A percentile compares a stretch with the other conserved stretches of the same genome.
Evolutionary conservation across 2,113 vertebrate genomes (phyloP).

Genomic region (Poeciliopsis retropinna): DNA sequence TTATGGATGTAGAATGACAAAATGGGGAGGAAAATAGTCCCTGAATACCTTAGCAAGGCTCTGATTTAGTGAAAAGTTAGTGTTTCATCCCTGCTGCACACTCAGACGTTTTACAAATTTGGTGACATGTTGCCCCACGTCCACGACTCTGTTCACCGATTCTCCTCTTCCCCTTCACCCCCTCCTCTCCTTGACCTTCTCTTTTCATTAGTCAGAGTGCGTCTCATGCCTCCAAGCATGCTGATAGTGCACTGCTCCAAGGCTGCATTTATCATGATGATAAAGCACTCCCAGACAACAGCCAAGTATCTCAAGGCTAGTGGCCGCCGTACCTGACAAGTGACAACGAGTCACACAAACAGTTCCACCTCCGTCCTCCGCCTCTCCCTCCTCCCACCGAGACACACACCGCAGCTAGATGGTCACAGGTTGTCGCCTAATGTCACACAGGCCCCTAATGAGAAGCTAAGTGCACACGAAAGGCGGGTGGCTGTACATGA

Average conservation of each 20-base stretch:
- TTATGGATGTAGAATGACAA: too few species aligned
- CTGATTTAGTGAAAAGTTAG: background rate
- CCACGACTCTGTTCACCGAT: slow-evolving; percentile 60
- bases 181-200: slow-evolving; percentile 77
- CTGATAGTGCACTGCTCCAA: slow-evolving; percentile 77
- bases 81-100: slow-evolving; percentile 14
- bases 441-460: slow-evolving; percentile 68
- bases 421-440: slow-evolving; percentile 65
- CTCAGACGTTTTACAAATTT: slow-evolving; percentile 31
- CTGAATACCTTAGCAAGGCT: background rate
- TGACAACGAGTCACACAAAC: slow-evolving; percentile 74
- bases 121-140: slow-evolving; percentile 64
- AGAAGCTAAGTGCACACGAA: slow-evolving; percentile 57
- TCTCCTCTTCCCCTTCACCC: slow-evolving; percentile 33
- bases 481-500: slow-evolving; percentile 35
- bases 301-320: slow-evolving; percentile 78
- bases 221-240: slow-evolving; percentile 75
- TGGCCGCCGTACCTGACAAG: slow-evolving; percentile 71
- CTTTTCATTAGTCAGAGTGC: slow-evolving; percentile 81
- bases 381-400: background rate
- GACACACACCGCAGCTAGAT: slow-evolving; percentile 10
- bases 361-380: slow-evolving; percentile 45
- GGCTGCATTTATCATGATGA: slow-evolving; percentile 79
- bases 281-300: slow-evolving; percentile 77
- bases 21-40: background rate